phyloP scores from a whole-genome alignment of 2,113 vertebrate genomes.

The Podarcis muralis region DNA sequence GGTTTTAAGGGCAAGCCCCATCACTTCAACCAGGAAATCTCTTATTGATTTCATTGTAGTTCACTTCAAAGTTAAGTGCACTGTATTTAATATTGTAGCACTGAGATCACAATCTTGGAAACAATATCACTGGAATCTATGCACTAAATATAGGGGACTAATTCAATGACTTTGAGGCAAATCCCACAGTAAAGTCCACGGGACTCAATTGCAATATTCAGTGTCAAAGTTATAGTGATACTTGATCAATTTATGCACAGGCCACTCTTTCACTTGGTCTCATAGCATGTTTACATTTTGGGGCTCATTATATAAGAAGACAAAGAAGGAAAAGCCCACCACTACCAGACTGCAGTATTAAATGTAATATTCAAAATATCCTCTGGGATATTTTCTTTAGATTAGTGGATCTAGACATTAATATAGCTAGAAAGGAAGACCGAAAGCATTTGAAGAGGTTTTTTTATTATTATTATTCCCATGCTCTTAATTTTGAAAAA shows the following conservation, averaged over 20 bases:
- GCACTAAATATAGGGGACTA: background rate
- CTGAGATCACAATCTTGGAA: background rate
- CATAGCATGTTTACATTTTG: background rate
- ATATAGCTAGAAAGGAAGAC: constrained; percentile 63
- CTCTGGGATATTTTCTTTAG: background rate
- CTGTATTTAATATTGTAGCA: background rate
- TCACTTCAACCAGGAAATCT: background rate
- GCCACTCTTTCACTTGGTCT: background rate
- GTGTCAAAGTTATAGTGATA: background rate
- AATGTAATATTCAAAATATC: accelerated
- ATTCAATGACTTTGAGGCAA: background rate
- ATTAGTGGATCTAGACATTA: background rate
- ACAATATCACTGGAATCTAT: background rate
- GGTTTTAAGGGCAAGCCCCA: background rate
- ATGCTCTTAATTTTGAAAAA: constrained; percentile 70
- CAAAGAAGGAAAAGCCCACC: background rate
- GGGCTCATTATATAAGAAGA: background rate
- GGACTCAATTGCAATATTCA: background rate
- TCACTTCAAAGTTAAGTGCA: background rate
- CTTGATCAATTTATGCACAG: background rate
- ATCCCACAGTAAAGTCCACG: background rate
- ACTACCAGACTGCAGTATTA: background rate
- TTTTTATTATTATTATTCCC: constrained; percentile 68
- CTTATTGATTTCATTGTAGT: background rate
- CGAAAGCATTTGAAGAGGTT: constrained; percentile 61